Evolutionary conservation across 2,888 invertebrate species (phyloP).

Genomic region (Geotrupes spiniger): DNA sequence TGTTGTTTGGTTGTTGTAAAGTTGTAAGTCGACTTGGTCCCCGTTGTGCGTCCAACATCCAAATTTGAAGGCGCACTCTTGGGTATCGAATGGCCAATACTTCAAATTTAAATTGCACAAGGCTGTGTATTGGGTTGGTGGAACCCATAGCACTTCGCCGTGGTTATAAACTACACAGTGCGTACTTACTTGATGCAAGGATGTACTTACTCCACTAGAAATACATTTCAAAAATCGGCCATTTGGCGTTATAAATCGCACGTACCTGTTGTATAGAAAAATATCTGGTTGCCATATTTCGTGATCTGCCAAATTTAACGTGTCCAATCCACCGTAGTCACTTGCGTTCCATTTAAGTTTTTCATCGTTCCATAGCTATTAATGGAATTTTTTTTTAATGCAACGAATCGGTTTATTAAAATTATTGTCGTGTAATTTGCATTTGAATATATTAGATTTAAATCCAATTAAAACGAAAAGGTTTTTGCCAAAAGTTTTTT

Average conservation of each 20-base stretch:
- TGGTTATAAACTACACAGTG: constrained; percentile 52
- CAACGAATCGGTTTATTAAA: not conserved
- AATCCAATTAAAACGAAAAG: too few relatives aligned
- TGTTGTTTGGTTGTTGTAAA: constrained; percentile 33
- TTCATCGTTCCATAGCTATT: constrained; percentile 72
- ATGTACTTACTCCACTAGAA: not conserved
- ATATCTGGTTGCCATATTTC: constrained; percentile 80
- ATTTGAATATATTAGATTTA: too few relatives aligned
- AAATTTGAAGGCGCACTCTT: constrained; percentile 64
- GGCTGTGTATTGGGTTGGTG: constrained; percentile 64
- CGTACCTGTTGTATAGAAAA: constrained; percentile 64
- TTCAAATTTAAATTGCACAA: constrained; percentile 65
- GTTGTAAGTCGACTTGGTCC: constrained; percentile 56
- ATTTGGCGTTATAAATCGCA: not conserved
- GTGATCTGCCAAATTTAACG: constrained; percentile 62
- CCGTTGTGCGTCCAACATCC: constrained; percentile 71
- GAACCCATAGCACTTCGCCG: constrained; percentile 64
- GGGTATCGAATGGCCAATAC: constrained; percentile 74
- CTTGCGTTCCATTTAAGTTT: constrained; percentile 69
- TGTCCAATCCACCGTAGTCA: constrained; percentile 62
- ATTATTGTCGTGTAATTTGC: too few relatives aligned
- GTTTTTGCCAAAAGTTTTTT: too few relatives aligned
- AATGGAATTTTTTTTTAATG: constrained; percentile 24
- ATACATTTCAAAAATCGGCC: not conserved
- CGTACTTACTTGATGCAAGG: constrained; percentile 43